Percentiles rank a stretch among this genome's conserved stretches.
These are phyloP conservation scores for Ploceus nigricollis DNA, from an alignment of 2,113 vertebrate species.

Conservation along the genomic window DNA sequence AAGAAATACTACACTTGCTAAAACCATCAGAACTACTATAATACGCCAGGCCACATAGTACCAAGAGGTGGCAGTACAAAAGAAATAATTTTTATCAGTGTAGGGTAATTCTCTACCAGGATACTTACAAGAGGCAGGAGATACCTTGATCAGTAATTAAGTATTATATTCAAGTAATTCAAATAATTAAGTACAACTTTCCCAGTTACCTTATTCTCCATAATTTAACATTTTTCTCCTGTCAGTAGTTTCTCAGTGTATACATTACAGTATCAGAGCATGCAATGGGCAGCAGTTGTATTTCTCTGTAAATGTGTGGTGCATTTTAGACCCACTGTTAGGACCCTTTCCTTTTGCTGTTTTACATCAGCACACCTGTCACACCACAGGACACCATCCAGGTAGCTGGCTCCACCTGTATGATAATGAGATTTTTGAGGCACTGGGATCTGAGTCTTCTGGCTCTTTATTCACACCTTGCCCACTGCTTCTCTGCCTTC, in stretches of 20 bases:
- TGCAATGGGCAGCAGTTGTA: neutral
- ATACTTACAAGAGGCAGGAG: neutral
- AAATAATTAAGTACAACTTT: neutral
- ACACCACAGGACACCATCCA: neutral
- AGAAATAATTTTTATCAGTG: neutral
- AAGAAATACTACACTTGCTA: neutral
- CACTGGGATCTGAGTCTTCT: neutral
- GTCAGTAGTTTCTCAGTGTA: neutral
- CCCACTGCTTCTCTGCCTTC: neutral
- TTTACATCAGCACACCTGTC: neutral
- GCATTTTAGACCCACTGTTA: neutral
- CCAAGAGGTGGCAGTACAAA: neutral
- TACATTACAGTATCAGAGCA: neutral
- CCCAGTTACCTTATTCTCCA: neutral
- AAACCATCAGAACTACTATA: neutral
- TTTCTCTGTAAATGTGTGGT: neutral
- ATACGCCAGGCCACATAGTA: neutral
- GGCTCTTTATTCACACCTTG: neutral
- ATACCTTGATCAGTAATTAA: neutral
- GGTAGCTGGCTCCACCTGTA: neutral
- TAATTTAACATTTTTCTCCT: neutral
- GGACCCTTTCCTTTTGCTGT: neutral
- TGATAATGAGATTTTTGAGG: fast-evolving
- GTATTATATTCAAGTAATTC: neutral
- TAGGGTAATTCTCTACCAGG: neutral